Evolutionary conservation across 1,140 invertebrate genomes (phyloP), one percentile per base, ranked within the genome.

Genomic region (Aleiodes sp.): DNA sequence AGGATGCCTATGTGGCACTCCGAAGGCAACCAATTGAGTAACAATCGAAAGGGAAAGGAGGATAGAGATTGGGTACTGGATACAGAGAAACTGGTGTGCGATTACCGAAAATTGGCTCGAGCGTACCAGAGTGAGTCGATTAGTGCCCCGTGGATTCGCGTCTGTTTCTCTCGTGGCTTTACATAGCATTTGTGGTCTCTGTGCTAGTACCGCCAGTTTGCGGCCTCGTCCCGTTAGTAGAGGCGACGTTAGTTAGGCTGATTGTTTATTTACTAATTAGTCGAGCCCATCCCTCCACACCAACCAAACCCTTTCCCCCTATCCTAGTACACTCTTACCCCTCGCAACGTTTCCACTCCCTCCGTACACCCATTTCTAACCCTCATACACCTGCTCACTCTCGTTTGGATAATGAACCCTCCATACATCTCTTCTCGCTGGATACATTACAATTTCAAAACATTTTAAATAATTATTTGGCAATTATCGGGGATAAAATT

Each of bases 251-350:
- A 69, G 67, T 71, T 71, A 71, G 72, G 65, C 70, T 65, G 69
- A 73, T 73, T 73, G 69, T 73, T 73, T 73, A 73, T 70, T 73
- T 73, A 73, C 65, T 64, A 73, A 73, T 73, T 73, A 73, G 65
- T 65, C 39, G 67, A 29, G 62, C 60, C 33, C 65, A 26, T 56
- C 21, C n/a, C 28, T 24, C 1, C 19, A 33, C 33, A 56, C 39
- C 14, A 52, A 21, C 37, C 9, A 10, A 59, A n/a, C 12, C 12
- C 56, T n/a, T 6, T 31, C 26, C 10, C 56, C n/a, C 24, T 16
- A 31, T 52, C 24, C 31, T 2, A 8, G 7, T 33, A 24, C n/a
- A 59, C 26, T 59, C 28, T 59, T 52, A 52, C 21, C 21, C 46
- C 8, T 24, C 9, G 7, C 46, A 52, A 19, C 4, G 19, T 1